Conservation (phyloP, 2,888 invertebrate species). For the Endomychus coccineus region DNA sequence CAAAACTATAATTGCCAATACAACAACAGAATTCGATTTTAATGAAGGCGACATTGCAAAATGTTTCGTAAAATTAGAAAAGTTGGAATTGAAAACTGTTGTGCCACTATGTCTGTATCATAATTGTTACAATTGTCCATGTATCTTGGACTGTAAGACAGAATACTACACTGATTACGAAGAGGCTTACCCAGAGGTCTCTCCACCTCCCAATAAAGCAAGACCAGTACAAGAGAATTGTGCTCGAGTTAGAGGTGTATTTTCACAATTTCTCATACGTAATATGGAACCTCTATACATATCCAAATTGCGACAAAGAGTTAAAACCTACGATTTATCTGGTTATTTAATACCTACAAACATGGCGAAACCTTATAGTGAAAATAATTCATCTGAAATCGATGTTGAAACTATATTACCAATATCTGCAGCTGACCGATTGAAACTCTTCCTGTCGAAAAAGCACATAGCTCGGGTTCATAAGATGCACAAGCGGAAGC, state of each 20-base stretch:
- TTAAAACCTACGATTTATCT: not conserved
- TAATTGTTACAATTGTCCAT: conserved; percentile 53
- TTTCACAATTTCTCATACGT: conserved; percentile 7
- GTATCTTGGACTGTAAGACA: not conserved
- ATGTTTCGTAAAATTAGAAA: conserved; percentile 18
- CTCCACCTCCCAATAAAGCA: not conserved
- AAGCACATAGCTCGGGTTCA: not conserved
- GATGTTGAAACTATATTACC: conserved; percentile 4
- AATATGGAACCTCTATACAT: conserved; percentile 12
- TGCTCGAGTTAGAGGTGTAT: conserved; percentile 12
- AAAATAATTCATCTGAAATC: not conserved
- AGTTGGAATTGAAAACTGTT: conserved; percentile 16
- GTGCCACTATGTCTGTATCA: conserved; percentile 59
- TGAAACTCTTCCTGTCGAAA: conserved; percentile 1
- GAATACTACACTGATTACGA: not conserved
- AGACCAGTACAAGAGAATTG: conserved; percentile 2
- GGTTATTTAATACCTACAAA: not conserved
- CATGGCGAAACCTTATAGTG: not conserved
- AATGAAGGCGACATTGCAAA: not conserved
- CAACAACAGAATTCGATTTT: conserved; percentile 6
- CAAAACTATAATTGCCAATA: not conserved
- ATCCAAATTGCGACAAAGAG: conserved; percentile 6
- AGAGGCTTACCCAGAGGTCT: not conserved
- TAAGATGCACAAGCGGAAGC: conserved; percentile 22
- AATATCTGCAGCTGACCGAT: conserved; percentile 5